Conservation (phyloP, 2,888 invertebrate species). For the Eupithecia pulchellata region DNA sequence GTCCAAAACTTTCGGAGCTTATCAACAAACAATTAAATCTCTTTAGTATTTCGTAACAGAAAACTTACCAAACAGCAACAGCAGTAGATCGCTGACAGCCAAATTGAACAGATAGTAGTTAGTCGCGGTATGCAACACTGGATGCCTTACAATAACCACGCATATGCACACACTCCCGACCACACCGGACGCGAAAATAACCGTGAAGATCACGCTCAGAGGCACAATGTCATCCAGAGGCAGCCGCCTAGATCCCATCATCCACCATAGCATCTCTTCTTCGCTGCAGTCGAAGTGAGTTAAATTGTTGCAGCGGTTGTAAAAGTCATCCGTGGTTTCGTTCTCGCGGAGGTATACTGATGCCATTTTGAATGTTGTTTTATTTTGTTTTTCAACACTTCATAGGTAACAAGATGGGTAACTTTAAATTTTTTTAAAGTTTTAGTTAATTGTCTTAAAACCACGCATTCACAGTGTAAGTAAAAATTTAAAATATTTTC, state of each 20-base stretch:
- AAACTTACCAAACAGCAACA: constrained; percentile 91
- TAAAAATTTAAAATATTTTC: no score
- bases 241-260: constrained; percentile 87
- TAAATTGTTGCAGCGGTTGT: constrained; percentile 76
- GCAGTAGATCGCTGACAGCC: constrained; percentile 93
- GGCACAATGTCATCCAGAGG: constrained; percentile 85
- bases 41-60: neutral
- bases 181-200: constrained; percentile 93
- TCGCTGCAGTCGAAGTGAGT: constrained; percentile 85
- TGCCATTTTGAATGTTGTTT: constrained; percentile 53
- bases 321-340: constrained; percentile 75
- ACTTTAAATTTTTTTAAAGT: neutral
- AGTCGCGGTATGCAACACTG: constrained; percentile 94
- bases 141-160: constrained; percentile 92
- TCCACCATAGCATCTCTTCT: constrained; percentile 84
- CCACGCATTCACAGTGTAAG: no score
- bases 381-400: neutral
- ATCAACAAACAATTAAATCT: no score
- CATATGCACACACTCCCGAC: constrained; percentile 94
- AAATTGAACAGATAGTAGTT: constrained; percentile 96
- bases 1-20: no score
- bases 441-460: no score
- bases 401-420: neutral
- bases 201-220: constrained; percentile 89
- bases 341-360: constrained; percentile 65